A percentile compares a stretch with the other conserved stretches of the same genome.
phyloP scores from a whole-genome alignment of 2,888 invertebrate genomes.

The Drosophila parthenogenetica region DNA sequence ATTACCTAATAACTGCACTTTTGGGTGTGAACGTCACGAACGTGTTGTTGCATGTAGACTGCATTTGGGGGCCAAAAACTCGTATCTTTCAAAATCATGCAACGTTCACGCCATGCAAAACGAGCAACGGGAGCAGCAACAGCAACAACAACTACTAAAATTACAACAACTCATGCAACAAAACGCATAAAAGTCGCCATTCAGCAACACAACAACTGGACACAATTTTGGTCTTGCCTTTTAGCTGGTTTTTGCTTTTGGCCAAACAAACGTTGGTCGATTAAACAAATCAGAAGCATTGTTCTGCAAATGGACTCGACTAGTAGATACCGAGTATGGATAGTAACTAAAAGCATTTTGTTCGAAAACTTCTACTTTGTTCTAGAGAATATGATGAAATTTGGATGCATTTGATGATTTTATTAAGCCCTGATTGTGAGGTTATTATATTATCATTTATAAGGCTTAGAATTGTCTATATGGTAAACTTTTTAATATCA shows the following conservation, averaged over 20 bases:
- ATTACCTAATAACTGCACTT: slow-evolving; percentile 46
- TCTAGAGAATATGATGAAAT: too few relatives aligned
- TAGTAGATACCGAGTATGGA: slow-evolving; percentile 5
- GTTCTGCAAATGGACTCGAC: background rate
- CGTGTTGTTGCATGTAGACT: slow-evolving; percentile 44
- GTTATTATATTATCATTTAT: too few relatives aligned
- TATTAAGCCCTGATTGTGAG: too few relatives aligned
- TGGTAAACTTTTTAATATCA: background rate
- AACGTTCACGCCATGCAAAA: slow-evolving; percentile 54
- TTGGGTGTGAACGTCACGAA: slow-evolving; percentile 62
- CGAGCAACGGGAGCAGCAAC: slow-evolving; percentile 20
- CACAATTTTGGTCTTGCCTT: slow-evolving; percentile 41
- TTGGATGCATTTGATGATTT: too few relatives aligned
- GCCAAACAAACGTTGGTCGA: slow-evolving; percentile 34
- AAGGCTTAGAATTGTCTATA: too few relatives aligned
- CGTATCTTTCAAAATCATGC: slow-evolving; percentile 50
- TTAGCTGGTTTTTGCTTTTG: slow-evolving; percentile 37
- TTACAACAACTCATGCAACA: slow-evolving; percentile 3
- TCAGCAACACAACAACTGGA: slow-evolving; percentile 38
- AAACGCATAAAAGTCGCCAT: slow-evolving; percentile 39
- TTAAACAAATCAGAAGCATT: slow-evolving; percentile 19
- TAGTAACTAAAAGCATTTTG: too few relatives aligned
- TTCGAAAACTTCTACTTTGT: too few relatives aligned
- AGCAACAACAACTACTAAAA: slow-evolving; percentile 13
- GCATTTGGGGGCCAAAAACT: slow-evolving; percentile 31